Evolutionary conservation across 2,797 vertebrate genomes (phyloP).

Genomic region (Melanotaenia boesemani): DNA sequence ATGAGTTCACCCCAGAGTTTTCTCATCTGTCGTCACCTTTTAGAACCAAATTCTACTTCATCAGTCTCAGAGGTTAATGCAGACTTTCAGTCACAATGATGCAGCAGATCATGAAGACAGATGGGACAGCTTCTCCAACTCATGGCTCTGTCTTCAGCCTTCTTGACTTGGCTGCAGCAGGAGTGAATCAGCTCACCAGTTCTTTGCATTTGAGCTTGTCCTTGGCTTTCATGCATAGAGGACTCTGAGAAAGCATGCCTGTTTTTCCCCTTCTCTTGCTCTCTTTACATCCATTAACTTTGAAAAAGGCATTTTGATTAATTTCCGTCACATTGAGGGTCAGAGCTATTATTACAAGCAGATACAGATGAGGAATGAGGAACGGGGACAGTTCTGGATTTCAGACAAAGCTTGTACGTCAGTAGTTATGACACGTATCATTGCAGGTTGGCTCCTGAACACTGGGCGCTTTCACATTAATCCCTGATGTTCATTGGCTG

Average conservation of each 20-base stretch:
- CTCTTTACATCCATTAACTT: constrained; percentile 75
- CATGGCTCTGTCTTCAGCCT: constrained; percentile 50
- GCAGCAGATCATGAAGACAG: constrained; percentile 35
- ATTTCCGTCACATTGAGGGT: constrained; percentile 72
- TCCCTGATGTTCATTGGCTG: too few relatives aligned
- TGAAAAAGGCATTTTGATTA: constrained; percentile 69
- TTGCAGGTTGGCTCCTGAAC: background rate
- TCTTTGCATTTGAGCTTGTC: constrained; percentile 51
- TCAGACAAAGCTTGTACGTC: constrained; percentile 23
- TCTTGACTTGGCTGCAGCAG: constrained; percentile 58
- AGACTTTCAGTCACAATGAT: background rate
- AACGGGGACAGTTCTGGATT: constrained; percentile 60
- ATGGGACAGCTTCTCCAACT: constrained; percentile 60
- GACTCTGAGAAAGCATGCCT: constrained; percentile 63
- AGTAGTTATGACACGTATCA: background rate
- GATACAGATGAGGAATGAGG: constrained; percentile 51
- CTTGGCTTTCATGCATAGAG: constrained; percentile 65
- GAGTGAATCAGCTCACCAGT: constrained; percentile 36
- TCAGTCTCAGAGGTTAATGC: background rate
- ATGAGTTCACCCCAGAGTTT: constrained; percentile 52
- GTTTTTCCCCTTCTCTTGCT: constrained; percentile 36
- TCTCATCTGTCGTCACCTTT: constrained; percentile 55
- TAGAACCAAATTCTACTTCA: background rate
- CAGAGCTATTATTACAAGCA: constrained; percentile 75
- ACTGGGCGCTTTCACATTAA: too few relatives aligned